Evolutionary conservation across 2,888 invertebrate genomes (phyloP), one percentile per base, ranked within the genome.

Genomic region (Parnassius glacialis): DNA sequence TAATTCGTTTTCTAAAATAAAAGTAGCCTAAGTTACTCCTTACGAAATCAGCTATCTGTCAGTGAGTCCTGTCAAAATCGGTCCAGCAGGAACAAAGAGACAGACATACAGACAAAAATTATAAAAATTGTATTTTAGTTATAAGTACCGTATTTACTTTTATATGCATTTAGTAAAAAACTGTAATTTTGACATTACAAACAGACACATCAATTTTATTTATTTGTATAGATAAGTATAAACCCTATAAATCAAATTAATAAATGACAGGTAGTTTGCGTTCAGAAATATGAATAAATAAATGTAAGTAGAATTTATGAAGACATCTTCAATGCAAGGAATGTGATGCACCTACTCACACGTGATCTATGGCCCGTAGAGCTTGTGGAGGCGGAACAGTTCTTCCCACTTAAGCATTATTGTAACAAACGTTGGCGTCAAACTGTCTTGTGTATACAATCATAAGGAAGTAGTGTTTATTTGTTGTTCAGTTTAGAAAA

Each of bases 281-380:
- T n/a, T 42, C 52, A 48, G 52, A 53, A 44, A 62, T 12, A 16
- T 34, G 60, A 50, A 51, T 51, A 56, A 34, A 12, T 48, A 13
- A 48, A 13, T 13, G 48, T 55, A 61, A 56, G 44, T 44, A 43
- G 53, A 16, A 62, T 62, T 62, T 62, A 69, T 69, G 64, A 67
- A 65, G 67, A 67, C 65, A 60, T 50, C 64, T 65, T 54, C 44
- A 52, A 59, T 51, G 58, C 51, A 5, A 41, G 54, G 66, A 66
- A 67, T 68, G 66, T 62, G 54, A 13, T 9, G 65, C 57, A 56
- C 56, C 61, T 57, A 59, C 65, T 65, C 65, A 66, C 62, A 48
- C 55, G 58, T 62, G 58, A 62, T 62, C 45, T 41, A 62, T 62
- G 58, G 54, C 48, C 43, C 11, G 56, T 47, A 34, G n/a, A 13